Evolutionary conservation across 2,797 vertebrate genomes (phyloP).

Genomic region (Muscicapa comitata): DNA sequence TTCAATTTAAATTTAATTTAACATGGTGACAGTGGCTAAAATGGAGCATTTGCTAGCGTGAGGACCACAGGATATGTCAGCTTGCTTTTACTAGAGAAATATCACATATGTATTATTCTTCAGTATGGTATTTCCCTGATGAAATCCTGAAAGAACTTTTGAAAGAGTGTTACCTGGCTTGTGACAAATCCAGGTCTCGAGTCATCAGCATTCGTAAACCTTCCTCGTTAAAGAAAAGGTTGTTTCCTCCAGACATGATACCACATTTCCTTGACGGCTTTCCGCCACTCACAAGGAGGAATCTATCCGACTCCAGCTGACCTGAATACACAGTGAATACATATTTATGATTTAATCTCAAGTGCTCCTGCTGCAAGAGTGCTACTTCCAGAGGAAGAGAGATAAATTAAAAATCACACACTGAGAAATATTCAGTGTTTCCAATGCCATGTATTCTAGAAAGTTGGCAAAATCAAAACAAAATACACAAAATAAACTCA

Average conservation of each 20-base stretch:
- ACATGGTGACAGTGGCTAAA: background rate
- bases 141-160: background rate
- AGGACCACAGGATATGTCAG: background rate
- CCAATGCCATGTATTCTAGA: background rate
- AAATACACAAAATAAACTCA: background rate
- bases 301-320: slow-evolving; percentile 86
- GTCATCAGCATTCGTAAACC: slow-evolving; percentile 95
- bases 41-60: background rate
- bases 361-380: background rate
- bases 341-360: slow-evolving; percentile 18
- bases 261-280: slow-evolving; percentile 97
- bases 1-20: background rate
- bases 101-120: background rate
- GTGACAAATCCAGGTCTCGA: slow-evolving; percentile 91
- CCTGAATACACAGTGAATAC: slow-evolving; percentile 72
- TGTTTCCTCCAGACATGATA: slow-evolving; percentile 95
- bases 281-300: slow-evolving; percentile 90
- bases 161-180: slow-evolving; percentile 86
- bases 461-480: background rate
- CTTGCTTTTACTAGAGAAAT: background rate
- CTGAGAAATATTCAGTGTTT: background rate
- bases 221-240: slow-evolving; percentile 96
- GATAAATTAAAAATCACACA: background rate
- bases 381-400: background rate
- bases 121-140: background rate